A percentile compares a stretch with the other conserved stretches of the same genome.
phyloP scores from a whole-genome alignment of 1,140 invertebrate species.

The Globodera rostochiensis region DNA sequence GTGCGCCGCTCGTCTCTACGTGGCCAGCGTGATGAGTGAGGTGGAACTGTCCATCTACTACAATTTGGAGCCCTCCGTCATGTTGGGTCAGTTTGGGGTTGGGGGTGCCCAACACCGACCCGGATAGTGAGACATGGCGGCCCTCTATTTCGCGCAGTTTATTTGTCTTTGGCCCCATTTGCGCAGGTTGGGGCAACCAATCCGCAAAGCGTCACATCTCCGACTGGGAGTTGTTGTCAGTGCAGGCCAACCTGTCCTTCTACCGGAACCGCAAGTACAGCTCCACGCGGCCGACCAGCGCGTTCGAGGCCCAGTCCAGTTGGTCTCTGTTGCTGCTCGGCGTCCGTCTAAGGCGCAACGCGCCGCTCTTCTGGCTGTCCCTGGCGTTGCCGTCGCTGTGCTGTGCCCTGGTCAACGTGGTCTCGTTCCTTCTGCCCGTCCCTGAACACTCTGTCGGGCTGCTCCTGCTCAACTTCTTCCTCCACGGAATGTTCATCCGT shows the following conservation, averaged over 20 bases:
- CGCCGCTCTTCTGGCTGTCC: constrained; percentile 36
- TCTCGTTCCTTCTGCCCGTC: constrained; percentile 42
- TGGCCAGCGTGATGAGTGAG: constrained; percentile 47
- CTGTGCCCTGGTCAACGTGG: constrained; percentile 38
- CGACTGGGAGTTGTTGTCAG: constrained; percentile 46
- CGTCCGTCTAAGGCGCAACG: constrained; percentile 31
- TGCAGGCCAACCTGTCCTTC: constrained; percentile 37
- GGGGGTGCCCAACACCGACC: too few species aligned
- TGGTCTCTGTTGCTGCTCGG: constrained; percentile 34
- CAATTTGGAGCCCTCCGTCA: constrained; percentile 37
- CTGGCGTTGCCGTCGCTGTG: constrained; percentile 44
- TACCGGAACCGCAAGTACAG: constrained; percentile 40
- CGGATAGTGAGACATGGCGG: too few species aligned
- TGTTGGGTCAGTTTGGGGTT: constrained; percentile 22
- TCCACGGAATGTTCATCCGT: constrained; percentile 46
- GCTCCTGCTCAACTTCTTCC: constrained; percentile 47
- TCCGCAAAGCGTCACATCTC: constrained; percentile 43
- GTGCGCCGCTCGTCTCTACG: constrained; percentile 49
- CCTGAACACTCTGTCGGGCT: constrained; percentile 46
- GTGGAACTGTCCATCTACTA: constrained; percentile 48
- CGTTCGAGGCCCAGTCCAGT: constrained; percentile 37
- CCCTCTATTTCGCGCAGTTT: too few species aligned
- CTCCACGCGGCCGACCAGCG: constrained; percentile 33
- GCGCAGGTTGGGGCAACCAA: constrained; percentile 46
- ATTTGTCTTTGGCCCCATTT: neutral